Evolutionary conservation across 2,888 invertebrate genomes (phyloP), one percentile per base, ranked within the genome.

Genomic region (Crioceris asparagi): DNA sequence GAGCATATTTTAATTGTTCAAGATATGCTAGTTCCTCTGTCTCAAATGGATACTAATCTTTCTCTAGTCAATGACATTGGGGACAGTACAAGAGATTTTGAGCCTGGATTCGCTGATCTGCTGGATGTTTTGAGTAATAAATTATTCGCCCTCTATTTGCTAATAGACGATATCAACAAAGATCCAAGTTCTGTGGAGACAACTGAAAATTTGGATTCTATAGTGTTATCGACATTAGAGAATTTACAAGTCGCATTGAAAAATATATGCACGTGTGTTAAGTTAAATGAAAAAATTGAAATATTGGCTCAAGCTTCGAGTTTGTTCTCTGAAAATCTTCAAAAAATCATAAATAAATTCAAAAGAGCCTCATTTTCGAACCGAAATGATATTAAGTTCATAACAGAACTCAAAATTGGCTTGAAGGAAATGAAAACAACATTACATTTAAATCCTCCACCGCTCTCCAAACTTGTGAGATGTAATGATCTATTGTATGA

Each of bases 221-320:
- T 51, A 17, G 31, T 49, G 3, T 23, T 35, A 8, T 17, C 29
- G 17, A 41, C 36, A 14, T 32, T 53, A 11, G 35, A 40, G 17
- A 43, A 43, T 29, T 37, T 41, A 11, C 26, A 36, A 17, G 31
- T 25, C 17, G 38, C 39, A 18, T 19, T 40, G 10, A 19, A 38
- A 29, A 29, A 43, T 29, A 29, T 43, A 4, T 34, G 31, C 15
- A 21, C 19, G 8, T 29, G 23, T n/a, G 39, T 52, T n/a, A 40
- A 44, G n/a, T 34, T 54, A 5, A 53, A 54, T 25, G 54, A 53
- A 40, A 54, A 54, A 44, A 53, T 53, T 49, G 54, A 54, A 37
- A 46, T 53, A 17, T 10, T 53, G 12, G 42, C 40, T 7, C 54
- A 54, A 34, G 45, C 53, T 6, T 30, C 50, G 8, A 39, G 15